These are phyloP conservation scores for Willowsia nigromaculata DNA, from an alignment of 2,888 invertebrate genomes.

Conservation along the genomic window DNA sequence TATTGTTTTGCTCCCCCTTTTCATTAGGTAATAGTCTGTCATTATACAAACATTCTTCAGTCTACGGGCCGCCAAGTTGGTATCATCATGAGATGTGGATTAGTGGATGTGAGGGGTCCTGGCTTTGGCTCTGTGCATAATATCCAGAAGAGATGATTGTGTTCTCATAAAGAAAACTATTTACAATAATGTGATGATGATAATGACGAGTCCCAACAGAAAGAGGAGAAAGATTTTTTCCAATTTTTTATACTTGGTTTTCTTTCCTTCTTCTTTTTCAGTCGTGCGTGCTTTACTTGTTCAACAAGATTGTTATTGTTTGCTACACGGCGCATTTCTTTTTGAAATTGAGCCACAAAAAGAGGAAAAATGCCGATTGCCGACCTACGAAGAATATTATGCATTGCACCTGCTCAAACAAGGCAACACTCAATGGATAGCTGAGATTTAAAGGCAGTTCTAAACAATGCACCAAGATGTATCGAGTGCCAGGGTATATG, in stretches of 20 bases:
- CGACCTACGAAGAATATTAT: constrained; percentile 7
- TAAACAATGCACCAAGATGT: background rate
- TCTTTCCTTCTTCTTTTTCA: background rate
- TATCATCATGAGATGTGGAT: background rate
- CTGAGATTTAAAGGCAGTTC: background rate
- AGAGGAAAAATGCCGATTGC: background rate
- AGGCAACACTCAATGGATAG: background rate
- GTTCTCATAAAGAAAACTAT: constrained; percentile 7
- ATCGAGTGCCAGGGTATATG: background rate
- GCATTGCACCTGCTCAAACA: constrained; percentile 13
- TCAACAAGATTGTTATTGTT: constrained; percentile 58
- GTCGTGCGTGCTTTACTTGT: constrained; percentile 56
- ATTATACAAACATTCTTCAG: constrained; percentile 54
- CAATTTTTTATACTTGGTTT: background rate
- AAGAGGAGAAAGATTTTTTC: background rate
- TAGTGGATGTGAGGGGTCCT: background rate
- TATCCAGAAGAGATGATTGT: background rate
- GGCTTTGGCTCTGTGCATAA: background rate
- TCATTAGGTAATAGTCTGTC: constrained; percentile 62
- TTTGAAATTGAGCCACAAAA: constrained; percentile 38
- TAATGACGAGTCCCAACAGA: background rate
- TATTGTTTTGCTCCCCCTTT: constrained; percentile 58
- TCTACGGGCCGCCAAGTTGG: constrained; percentile 48
- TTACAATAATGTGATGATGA: constrained; percentile 16
- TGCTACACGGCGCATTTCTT: background rate